phyloP scores from a whole-genome alignment of 2,113 vertebrate species.

The Hyaena hyaena region DNA sequence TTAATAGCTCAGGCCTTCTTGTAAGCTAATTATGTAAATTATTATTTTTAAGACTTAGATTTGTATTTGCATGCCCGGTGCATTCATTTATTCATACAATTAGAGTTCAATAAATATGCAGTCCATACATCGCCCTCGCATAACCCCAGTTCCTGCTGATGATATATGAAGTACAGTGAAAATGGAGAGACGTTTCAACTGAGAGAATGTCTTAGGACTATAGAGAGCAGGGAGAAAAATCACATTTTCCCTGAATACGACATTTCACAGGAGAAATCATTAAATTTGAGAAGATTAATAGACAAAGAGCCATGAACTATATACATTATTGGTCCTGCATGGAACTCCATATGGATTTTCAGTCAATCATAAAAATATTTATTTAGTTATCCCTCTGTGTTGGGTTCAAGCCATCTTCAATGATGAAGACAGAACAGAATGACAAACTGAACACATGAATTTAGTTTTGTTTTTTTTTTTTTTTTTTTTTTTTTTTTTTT shows the following conservation, averaged over 20 bases:
- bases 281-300: constrained; percentile 39
- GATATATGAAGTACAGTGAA: constrained; percentile 33
- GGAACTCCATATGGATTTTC: constrained; percentile 40
- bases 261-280: constrained; percentile 36
- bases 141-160: constrained; percentile 38
- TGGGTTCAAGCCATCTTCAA: background rate
- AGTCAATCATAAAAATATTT: constrained; percentile 51
- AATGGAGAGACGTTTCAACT: constrained; percentile 23
- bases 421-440: constrained; percentile 50
- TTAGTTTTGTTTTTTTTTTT: too few relatives aligned
- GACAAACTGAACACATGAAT: background rate
- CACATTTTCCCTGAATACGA: constrained; percentile 45
- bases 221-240: background rate
- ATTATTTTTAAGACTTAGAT: constrained; percentile 47
- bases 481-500: too few relatives aligned
- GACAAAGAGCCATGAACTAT: background rate
- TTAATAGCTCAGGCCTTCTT: constrained; percentile 65
- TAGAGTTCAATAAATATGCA: constrained; percentile 62
- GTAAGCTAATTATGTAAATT: constrained; percentile 68
- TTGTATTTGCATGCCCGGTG: constrained; percentile 13
- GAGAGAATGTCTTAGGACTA: background rate
- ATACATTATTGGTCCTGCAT: background rate
- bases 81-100: constrained; percentile 56
- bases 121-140: background rate
- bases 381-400: background rate